These are phyloP conservation scores for Prolemur simus DNA, from an alignment of 2,113 vertebrate species.

Conservation along the genomic window DNA sequence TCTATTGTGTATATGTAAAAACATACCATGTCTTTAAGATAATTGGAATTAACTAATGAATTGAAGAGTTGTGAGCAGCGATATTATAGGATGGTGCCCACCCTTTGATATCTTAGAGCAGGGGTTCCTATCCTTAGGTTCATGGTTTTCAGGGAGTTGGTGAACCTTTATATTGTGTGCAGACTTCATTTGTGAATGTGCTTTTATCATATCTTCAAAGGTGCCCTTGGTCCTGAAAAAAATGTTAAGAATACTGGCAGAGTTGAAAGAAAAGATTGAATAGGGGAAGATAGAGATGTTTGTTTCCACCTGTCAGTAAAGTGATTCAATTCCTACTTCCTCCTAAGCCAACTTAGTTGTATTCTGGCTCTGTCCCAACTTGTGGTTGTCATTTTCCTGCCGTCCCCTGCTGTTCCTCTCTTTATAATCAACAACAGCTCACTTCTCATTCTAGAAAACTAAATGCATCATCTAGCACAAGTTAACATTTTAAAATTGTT, in stretches of 20 bases:
- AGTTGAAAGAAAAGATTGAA: conserved; percentile 42
- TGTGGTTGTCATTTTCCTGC: conserved; percentile 19
- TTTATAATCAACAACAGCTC: background rate
- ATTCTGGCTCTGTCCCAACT: conserved; percentile 13
- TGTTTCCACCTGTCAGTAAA: background rate
- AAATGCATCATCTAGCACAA: background rate
- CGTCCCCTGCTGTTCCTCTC: background rate
- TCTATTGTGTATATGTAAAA: background rate
- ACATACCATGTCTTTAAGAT: background rate
- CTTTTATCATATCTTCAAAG: conserved; percentile 2
- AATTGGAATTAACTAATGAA: background rate
- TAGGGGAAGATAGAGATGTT: background rate
- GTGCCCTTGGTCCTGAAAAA: conserved; percentile 32
- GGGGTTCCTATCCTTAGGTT: background rate
- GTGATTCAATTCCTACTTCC: background rate
- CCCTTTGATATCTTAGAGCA: background rate
- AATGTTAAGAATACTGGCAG: background rate
- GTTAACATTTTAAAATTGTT: conserved; percentile 45
- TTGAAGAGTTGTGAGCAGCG: background rate
- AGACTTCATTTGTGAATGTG: background rate
- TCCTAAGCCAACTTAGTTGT: background rate
- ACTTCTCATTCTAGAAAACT: conserved; percentile 15
- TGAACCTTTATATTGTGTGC: background rate
- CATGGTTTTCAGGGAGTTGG: background rate
- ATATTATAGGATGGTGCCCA: background rate